Percentiles rank a stretch among this genome's conserved stretches.
phyloP scores from a whole-genome alignment of 2,888 invertebrate genomes.

The Chamaedrilus cognettii region DNA sequence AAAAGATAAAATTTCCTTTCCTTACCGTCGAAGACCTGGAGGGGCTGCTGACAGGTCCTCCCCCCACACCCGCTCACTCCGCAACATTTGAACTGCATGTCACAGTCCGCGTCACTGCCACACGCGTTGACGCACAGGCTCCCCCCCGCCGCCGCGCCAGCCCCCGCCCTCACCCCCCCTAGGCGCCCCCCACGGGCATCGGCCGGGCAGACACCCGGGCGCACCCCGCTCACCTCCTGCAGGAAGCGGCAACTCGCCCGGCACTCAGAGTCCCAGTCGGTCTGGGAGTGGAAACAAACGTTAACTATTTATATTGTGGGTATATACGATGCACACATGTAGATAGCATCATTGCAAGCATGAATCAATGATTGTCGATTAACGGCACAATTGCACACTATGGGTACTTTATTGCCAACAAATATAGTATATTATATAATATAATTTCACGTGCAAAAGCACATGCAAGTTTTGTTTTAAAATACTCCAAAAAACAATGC shows the following conservation, averaged over 20 bases:
- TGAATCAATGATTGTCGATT: too few species aligned
- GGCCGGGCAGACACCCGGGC: slow-evolving; percentile 56
- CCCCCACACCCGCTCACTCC: not conserved
- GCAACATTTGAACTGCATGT: slow-evolving; percentile 19
- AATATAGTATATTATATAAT: too few species aligned
- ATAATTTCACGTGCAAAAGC: too few species aligned
- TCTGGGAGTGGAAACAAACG: not conserved
- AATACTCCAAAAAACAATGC: too few species aligned
- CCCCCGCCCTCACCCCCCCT: slow-evolving; percentile 42
- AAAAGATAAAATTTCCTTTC: too few species aligned
- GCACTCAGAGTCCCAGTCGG: slow-evolving; percentile 43
- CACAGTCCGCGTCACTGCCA: slow-evolving; percentile 22
- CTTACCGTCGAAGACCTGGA: slow-evolving; percentile 23
- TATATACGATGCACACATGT: too few species aligned
- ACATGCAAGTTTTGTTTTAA: too few species aligned
- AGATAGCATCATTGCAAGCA: too few species aligned
- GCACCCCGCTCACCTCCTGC: slow-evolving; percentile 45
- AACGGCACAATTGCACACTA: too few species aligned
- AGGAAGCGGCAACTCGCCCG: slow-evolving; percentile 55
- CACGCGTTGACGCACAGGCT: slow-evolving; percentile 6
- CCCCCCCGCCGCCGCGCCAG: not conserved
- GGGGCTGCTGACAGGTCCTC: slow-evolving; percentile 19
- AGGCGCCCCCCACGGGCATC: slow-evolving; percentile 36
- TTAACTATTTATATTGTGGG: not conserved
- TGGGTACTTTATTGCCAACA: too few species aligned